phyloP scores from a whole-genome alignment of 1,140 invertebrate species.

The Macrotrachela quadricornifera region DNA sequence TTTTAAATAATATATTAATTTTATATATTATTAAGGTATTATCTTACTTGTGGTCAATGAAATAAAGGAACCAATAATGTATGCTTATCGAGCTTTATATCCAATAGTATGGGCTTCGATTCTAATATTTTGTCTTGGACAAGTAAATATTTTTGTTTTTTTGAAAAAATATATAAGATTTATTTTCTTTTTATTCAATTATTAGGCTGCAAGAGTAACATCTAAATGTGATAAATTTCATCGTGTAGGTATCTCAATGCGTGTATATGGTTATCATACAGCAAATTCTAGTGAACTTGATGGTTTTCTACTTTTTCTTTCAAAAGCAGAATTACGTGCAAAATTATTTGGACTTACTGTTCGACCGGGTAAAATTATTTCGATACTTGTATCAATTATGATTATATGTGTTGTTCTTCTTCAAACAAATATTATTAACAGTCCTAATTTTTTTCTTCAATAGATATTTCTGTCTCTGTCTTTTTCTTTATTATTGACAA shows the following conservation, averaged over 20 bases:
- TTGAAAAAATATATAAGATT: not conserved
- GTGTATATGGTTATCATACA: slow-evolving; percentile 29
- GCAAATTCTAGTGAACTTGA: slow-evolving; percentile 23
- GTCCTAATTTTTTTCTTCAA: no score
- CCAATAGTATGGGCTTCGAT: slow-evolving; percentile 19
- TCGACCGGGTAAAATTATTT: no score
- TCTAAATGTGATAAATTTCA: slow-evolving; percentile 22
- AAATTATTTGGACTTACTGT: no score
- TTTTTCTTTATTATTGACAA: no score
- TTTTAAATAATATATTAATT: no score
- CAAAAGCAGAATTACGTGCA: slow-evolving; percentile 16
- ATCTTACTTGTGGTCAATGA: slow-evolving; percentile 21
- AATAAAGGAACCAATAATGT: slow-evolving; percentile 15
- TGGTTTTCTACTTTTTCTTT: slow-evolving; percentile 26
- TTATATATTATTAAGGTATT: no score
- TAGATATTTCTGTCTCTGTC: no score
- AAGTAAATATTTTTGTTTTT: slow-evolving; percentile 14
- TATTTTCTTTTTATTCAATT: not conserved
- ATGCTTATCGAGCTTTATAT: slow-evolving; percentile 21
- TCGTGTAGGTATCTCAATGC: slow-evolving; percentile 24
- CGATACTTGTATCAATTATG: no score
- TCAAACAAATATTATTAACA: no score
- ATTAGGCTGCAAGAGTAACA: slow-evolving; percentile 27
- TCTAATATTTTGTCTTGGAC: slow-evolving; percentile 19
- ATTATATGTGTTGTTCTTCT: no score